Percentiles rank a stretch among this genome's conserved stretches.
Evolutionary conservation across 1,140 invertebrate species (phyloP).

Genomic region (Samia ricini): DNA sequence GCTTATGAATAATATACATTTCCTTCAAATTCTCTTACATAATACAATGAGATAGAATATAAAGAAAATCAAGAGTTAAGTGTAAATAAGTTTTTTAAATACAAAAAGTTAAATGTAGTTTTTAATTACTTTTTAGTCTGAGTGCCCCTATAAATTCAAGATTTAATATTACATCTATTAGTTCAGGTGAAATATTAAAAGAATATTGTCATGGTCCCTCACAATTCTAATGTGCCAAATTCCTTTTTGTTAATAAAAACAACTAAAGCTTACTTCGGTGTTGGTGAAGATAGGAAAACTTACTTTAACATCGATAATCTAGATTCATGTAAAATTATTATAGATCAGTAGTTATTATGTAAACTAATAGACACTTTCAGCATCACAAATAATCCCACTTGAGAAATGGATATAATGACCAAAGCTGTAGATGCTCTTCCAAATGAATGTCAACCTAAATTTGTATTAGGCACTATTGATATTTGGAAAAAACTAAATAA

Average conservation of each 20-base stretch:
- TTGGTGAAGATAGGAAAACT: slow-evolving; percentile 14
- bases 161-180: too few species aligned
- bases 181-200: too few species aligned
- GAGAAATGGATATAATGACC: slow-evolving; percentile 19
- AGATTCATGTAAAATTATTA: slow-evolving; percentile 4
- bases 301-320: slow-evolving; percentile 13
- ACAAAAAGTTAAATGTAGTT: too few species aligned
- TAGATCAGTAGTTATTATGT: slow-evolving; percentile 11
- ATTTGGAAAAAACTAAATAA: slow-evolving; percentile 22
- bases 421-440: slow-evolving; percentile 8
- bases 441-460: slow-evolving; percentile 14
- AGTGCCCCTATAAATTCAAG: too few species aligned
- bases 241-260: slow-evolving; percentile 11
- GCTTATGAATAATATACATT: too few species aligned
- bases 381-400: slow-evolving; percentile 9
- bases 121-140: too few species aligned
- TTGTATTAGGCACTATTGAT: slow-evolving; percentile 15
- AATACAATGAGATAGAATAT: too few species aligned
- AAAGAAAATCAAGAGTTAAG: too few species aligned
- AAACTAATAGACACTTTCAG: not conserved
- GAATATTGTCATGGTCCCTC: too few species aligned
- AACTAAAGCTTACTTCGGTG: slow-evolving; percentile 6
- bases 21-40: too few species aligned
- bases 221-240: slow-evolving; percentile 5
- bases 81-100: too few species aligned